Evolutionary conservation across 1,140 invertebrate species (phyloP), one percentile per base, ranked within the genome.

Genomic region (Riptortus pedestris): DNA sequence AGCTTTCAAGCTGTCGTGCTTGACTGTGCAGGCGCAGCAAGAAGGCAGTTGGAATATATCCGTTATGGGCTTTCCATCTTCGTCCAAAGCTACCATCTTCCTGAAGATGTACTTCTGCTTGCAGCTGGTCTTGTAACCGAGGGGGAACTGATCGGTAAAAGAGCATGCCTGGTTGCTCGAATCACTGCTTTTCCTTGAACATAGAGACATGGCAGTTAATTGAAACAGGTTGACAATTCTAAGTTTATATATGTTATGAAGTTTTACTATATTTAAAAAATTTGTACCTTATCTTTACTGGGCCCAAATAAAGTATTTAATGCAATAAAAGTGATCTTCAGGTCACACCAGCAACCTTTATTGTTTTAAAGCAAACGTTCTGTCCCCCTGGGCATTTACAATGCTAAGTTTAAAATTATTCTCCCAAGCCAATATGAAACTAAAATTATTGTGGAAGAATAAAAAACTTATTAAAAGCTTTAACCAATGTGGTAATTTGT

Each of bases 91-190:
- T 2, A 78, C 58, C 65, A 85, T 72, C 58, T 77, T 75, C 27
- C 81, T 73, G 58, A 79, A 78, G 45, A 82, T 80, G 67, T 79
- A 85, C 68, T 83, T 83, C 67, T 86, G 84, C 67, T 79, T 79
- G 72, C 84, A 86, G 0, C 67, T 70, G 0, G 81, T 78, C 55
- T 66, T 76, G 70, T 80, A 81, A 1, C 77, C 78, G 4, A 69
- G 63, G 1, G 79, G 75, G n/a, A 80, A 73, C 45, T 71, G 72
- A 0, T 76, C 73, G 59, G 70, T 63, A 51, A 73, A 72, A 11
- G 67, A 28, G 57, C 75, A 77, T 16, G 68, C 38, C 16, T 64
- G 45, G 18, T 47, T 61, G 26, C 64, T 20, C 2, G 9, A 12
- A 29, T 61, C 57, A 22, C 18, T 57, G 18, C 20, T 62, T 11